Base-by-base conservation (phyloP, 2,113 vertebrate species). In the Physeter macrocephalus region DNA sequence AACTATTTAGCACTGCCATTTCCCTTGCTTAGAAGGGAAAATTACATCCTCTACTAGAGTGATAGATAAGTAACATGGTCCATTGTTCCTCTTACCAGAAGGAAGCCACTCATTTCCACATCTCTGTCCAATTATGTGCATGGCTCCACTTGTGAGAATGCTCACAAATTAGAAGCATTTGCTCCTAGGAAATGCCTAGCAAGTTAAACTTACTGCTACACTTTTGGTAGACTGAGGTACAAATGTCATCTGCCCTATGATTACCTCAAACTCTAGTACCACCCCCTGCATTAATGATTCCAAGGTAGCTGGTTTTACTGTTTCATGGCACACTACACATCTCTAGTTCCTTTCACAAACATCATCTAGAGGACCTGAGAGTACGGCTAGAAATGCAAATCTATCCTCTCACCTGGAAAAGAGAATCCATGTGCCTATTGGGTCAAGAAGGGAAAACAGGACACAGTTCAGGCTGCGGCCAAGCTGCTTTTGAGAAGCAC, bases 1-100 rank as follows among this genome's bases (percentile, higher is more conserved):
- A 92, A 85, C 90, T 95, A 84, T 72, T 93, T 77, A 95, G 61
- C 87, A 94, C 27, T 92, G 97, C 93, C 39, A 14, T 0, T 93
- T 87, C 88, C 89, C 95, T 90, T 94, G 85, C 93, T 97, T 72
- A 59, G n/a, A 94, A 96, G 89, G 97, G 66, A 96, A 96, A 86
- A 90, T 93, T 36, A 88, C 64, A 57, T 88, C 67, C 90, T 71
- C 80, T 80, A 81, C 59, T 66, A 89, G 41, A 89, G 77, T 27
- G 61, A 81, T 18, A 91, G 3, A 83, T 39, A 92, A 94, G 94
- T 93, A 72, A 96, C 81, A 81, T 46, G 87, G 87, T 88, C 93
- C 92, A 92, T 29, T 83, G 41, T 80, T 75, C 81, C 66, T 94
- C 64, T 89, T n/a, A 74, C 77, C 43, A 52, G 87, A 92, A 97